A percentile compares a stretch with the other conserved stretches of the same genome.
Conservation (phyloP, 2,797 vertebrate species). For the Acanthurus leucopareius region DNA sequence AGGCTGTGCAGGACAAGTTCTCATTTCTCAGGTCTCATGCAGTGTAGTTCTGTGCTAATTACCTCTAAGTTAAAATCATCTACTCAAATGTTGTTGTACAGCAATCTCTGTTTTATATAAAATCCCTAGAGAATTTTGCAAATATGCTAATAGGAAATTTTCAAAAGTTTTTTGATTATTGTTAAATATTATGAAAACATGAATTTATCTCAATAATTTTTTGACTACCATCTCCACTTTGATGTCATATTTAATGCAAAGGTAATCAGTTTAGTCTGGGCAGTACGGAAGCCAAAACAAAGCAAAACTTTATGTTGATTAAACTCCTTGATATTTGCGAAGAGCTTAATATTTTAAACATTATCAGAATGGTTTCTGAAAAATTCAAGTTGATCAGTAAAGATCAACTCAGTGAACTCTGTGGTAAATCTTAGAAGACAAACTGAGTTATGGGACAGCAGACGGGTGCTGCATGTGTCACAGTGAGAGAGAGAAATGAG, state of each 20-base stretch:
- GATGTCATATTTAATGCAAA: neutral
- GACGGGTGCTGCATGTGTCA: slow-evolving; percentile 33
- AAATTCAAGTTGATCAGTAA: neutral
- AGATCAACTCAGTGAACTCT: neutral
- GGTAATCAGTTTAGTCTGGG: neutral
- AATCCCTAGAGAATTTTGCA: neutral
- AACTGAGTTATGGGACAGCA: neutral
- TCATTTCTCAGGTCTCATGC: neutral
- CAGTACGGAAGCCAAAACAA: neutral
- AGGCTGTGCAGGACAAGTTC: neutral
- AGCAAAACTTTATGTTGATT: neutral
- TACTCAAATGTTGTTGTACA: too few species aligned
- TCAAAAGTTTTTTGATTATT: too few species aligned
- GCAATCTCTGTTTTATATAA: too few species aligned
- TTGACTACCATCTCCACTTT: too few species aligned
- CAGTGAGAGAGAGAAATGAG: slow-evolving; percentile 49
- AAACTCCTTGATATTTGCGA: neutral
- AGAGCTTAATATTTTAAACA: neutral
- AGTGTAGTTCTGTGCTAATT: too few species aligned
- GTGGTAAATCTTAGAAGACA: neutral
- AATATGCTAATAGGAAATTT: too few species aligned
- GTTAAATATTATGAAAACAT: too few species aligned
- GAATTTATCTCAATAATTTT: too few species aligned
- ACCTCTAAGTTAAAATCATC: too few species aligned
- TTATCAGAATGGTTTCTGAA: neutral